Conservation (phyloP, 2,113 vertebrate genomes). For the Eublepharis macularius region DNA sequence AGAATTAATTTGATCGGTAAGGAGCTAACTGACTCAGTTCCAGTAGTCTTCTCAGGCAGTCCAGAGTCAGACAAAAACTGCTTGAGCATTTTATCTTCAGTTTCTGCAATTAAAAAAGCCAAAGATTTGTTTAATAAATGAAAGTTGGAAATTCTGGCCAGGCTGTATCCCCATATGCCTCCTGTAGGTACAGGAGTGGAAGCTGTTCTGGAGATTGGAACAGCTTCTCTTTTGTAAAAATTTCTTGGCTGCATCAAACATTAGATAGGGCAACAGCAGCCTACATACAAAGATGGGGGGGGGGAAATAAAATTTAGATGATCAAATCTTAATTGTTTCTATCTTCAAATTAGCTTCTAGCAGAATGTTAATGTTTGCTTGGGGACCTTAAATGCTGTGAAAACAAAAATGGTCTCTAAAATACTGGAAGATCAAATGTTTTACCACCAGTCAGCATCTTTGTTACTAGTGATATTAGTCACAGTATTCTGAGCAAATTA, state of each 20-base stretch:
- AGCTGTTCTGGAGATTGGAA: background rate
- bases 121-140: no score
- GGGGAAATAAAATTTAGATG: background rate
- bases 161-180: no score
- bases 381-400: background rate
- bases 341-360: background rate
- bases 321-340: background rate
- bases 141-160: no score
- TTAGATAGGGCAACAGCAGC: background rate
- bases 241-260: background rate
- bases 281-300: background rate
- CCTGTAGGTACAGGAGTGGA: no score
- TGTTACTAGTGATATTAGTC: no score
- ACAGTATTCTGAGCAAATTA: background rate
- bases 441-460: background rate
- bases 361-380: background rate
- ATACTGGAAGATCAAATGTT: background rate
- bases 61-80: no score
- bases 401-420: background rate
- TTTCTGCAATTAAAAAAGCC: no score
- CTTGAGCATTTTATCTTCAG: no score
- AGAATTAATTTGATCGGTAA: no score
- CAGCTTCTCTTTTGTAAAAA: background rate
- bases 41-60: no score
- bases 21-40: no score